These are phyloP conservation scores for Suricata suricatta DNA, from an alignment of 2,113 vertebrate genomes.

Conservation along the genomic window DNA sequence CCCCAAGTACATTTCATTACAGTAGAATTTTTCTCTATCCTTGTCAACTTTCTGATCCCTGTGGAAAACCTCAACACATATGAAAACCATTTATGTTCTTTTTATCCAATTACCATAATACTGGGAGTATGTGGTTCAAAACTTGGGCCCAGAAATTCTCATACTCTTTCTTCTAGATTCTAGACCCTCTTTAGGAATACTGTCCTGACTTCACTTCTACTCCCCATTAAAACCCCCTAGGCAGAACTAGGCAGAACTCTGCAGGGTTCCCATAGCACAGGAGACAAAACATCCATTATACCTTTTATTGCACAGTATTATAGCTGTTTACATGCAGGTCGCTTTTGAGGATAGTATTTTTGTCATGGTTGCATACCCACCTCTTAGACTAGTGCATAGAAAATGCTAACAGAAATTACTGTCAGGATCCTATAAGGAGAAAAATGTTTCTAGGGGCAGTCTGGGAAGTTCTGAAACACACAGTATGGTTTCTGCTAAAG, in stretches of 20 bases:
- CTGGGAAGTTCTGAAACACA: background rate
- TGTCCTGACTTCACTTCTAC: background rate
- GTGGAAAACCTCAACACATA: conserved; percentile 41
- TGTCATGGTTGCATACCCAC: background rate
- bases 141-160: background rate
- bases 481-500: background rate
- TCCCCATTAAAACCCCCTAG: background rate
- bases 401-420: background rate
- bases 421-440: background rate
- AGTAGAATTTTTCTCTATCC: conserved; percentile 41
- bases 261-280: background rate
- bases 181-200: background rate
- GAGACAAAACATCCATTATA: background rate
- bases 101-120: background rate
- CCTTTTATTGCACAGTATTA: background rate
- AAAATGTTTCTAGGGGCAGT: background rate
- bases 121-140: background rate
- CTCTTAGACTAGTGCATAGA: background rate
- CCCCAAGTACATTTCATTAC: background rate
- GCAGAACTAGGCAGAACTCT: background rate
- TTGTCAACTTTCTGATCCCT: conserved; percentile 33
- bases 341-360: background rate
- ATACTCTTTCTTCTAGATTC: background rate
- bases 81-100: conserved; percentile 21
- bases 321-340: background rate